A percentile compares a stretch with the other conserved stretches of the same genome.
Evolutionary conservation across 2,888 invertebrate species (phyloP).

Genomic region (Phaedon cochleariae): DNA sequence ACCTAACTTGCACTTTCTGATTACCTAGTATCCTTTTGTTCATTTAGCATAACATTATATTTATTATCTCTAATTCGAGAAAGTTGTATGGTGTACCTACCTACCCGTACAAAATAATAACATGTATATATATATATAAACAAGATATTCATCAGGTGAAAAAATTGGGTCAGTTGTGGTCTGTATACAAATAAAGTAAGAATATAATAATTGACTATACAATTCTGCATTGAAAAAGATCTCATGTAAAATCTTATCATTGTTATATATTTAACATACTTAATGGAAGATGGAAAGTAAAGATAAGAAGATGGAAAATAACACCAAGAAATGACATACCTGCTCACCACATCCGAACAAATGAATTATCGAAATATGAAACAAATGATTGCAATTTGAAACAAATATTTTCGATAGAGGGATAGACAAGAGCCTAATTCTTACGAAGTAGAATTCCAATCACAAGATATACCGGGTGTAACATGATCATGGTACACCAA

Average conservation of each 20-base stretch:
- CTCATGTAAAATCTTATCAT: background rate
- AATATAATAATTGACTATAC: slow-evolving; percentile 15
- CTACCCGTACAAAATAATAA: slow-evolving; percentile 2
- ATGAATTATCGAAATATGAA: too few species aligned
- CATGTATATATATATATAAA: background rate
- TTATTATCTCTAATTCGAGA: background rate
- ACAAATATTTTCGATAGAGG: too few species aligned
- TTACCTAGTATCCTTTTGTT: too few species aligned
- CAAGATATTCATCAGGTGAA: slow-evolving; percentile 5
- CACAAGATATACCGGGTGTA: too few species aligned
- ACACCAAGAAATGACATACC: too few species aligned
- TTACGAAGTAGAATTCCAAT: too few species aligned
- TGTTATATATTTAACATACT: too few species aligned
- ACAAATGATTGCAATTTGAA: too few species aligned
- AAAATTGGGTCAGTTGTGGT: slow-evolving; percentile 16
- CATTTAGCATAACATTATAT: background rate
- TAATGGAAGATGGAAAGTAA: background rate
- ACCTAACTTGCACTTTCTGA: background rate
- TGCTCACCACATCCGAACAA: too few species aligned
- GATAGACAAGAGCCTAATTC: too few species aligned
- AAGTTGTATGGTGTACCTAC: background rate
- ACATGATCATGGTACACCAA: too few species aligned
- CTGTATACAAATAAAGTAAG: slow-evolving; percentile 16
- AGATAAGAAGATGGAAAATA: too few species aligned
- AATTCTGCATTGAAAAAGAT: background rate